Evolutionary conservation across 2,113 vertebrate species (phyloP), one percentile per base, ranked within the genome.

Genomic region (Etheostoma cragini): DNA sequence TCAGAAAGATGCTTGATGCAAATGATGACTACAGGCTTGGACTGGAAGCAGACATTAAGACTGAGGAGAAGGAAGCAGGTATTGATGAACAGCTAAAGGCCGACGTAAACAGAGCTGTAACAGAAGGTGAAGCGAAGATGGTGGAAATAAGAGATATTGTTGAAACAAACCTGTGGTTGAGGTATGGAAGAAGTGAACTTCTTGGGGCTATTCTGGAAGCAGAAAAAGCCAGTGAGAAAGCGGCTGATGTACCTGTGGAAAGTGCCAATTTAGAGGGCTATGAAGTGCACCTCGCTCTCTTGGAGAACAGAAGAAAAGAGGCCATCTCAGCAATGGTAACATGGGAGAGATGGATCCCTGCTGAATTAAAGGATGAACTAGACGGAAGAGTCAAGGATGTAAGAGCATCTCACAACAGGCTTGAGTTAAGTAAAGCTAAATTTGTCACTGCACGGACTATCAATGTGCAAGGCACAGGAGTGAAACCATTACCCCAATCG

Each of bases 241-340:
- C 56, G 1, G 14, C 1, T 13, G 15, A 58, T 2, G 5, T 58
- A 30, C 24, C 13, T 58, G 24, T 58, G 3, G 12, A 26, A 1
- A 33, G 19, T 3, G n/a, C 56, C 15, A 72, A 77, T 30, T 19
- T 17, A 13, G 74, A 83, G 5, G 81, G 73, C 15, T 57, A 13
- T 57, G 54, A 57, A 26, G 22, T 57, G n/a, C 54, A 57, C 2
- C 22, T 57, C 3, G 1, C 10, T 57, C 22, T 57, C 10, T 1
- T 56, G 54, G 54, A 56, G 26, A 66, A 24, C n/a, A 8, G 22
- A 1, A 26, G 72, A 4, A 38, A 77, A 38, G 46, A 65, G 17
- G 66, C 58, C 13, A 26, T 16, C 6, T 19, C 8, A 56, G n/a
- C 16, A 14, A 24, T 57, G 22, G 16, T 38, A 76, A 14, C n/a